Percentiles rank a stretch among this genome's conserved stretches.
These are phyloP conservation scores for Aselliscus stoliczkanus DNA, from an alignment of 2,797 vertebrate genomes.

Conservation along the genomic window DNA sequence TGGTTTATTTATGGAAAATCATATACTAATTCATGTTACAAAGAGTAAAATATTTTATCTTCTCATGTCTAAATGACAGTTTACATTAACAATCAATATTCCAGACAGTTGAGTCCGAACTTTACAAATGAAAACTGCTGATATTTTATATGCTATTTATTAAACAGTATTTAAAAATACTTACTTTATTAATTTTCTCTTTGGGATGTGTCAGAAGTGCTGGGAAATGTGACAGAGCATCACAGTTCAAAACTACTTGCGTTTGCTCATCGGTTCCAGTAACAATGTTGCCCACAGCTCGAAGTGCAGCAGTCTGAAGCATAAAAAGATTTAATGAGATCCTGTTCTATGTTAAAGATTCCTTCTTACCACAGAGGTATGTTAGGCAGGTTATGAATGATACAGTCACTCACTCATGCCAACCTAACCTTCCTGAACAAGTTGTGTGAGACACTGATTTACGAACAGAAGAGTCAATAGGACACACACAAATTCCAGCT, in stretches of 20 bases:
- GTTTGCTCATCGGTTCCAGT: conserved; percentile 99
- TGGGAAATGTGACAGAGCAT: conserved; percentile 96
- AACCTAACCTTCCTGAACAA: background rate
- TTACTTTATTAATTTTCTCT: conserved; percentile 99
- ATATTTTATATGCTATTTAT: background rate
- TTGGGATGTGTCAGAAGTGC: conserved; percentile 98
- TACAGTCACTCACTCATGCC: background rate
- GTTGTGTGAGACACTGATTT: background rate
- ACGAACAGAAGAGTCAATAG: background rate
- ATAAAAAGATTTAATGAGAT: conserved; percentile 35
- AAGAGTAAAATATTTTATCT: background rate
- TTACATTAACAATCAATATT: background rate
- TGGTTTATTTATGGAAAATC: background rate
- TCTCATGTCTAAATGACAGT: background rate
- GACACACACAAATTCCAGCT: background rate
- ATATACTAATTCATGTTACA: background rate
- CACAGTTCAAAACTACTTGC: conserved; percentile 98
- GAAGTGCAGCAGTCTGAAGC: conserved; percentile 94
- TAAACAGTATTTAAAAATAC: conserved; percentile 1
- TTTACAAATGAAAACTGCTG: conserved; percentile 12
- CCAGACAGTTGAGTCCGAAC: background rate
- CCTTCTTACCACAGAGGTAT: background rate
- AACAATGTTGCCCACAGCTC: conserved; percentile 99
- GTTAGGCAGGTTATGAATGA: background rate
- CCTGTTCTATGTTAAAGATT: background rate